Evolutionary conservation across 30 jellyfish, hydroid and myxozoan species (phyloP), one percentile per base, ranked within the genome.

Genomic region (Pseudorhiza aurosa): DNA sequence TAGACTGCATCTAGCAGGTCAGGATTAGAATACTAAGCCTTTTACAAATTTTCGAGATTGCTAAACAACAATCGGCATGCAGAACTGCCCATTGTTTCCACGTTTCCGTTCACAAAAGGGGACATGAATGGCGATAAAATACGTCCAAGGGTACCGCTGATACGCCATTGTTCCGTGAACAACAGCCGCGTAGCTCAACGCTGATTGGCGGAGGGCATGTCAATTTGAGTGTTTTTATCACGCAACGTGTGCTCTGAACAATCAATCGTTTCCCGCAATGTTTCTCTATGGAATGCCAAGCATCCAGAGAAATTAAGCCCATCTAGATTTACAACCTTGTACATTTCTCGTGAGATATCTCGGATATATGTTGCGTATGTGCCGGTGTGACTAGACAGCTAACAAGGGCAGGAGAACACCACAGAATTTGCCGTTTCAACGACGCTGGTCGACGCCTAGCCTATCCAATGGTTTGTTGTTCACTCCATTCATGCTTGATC

Each of bases 221-320:
- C 96, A 57, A 51, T 74, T 75, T 56, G 78, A 85, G 87, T 85
- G 96, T 75, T 85, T 53, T 67, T 71, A 85, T 85, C 96, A 85
- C 96, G 96, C 96, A 85, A 85, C 96, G 79, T 71, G 91, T 85
- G 91, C 75, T 85, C 59, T 10, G 96, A 68, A 85, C 96, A 85
- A 85, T 68, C 75, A 50, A 58, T 29, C 22, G 87, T 40, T 40
- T 43, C 74, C 89, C 89, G 89, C 89, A 53, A 70, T 70, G 71
- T 70, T 70, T 70, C 71, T 26, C 25, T 58, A 30, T 44, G 83
- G 88, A 42, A 77, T 77, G 82, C 80, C 44, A 18, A 40, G 77
- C 80, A 77, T 77, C 68, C 89, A 58, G 32, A 43, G 89, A 77
- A 77, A 77, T 77, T 77, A 77, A 77, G 53, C 78, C 58, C 29